These are phyloP conservation scores for Protonibea diacanthus DNA, from an alignment of 2,797 vertebrate genomes.

Conservation along the genomic window DNA sequence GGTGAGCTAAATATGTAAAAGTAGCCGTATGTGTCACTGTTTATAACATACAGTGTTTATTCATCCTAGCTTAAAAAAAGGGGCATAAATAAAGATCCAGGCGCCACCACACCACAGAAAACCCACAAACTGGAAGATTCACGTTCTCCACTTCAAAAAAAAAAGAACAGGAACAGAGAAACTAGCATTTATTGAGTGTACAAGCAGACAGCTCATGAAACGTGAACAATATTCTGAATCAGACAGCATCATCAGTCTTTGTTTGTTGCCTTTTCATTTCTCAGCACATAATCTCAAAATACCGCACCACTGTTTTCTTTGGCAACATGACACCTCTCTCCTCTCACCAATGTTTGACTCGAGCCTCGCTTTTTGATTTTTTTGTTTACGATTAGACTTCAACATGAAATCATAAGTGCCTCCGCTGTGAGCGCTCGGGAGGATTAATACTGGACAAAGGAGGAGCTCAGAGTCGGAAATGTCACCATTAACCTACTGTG, in stretches of 20 bases:
- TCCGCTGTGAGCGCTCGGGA: conserved; percentile 24
- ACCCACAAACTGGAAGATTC: neutral
- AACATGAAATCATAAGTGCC: conserved; percentile 68
- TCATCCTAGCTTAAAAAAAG: no score
- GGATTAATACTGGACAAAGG: conserved; percentile 52
- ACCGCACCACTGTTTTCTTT: conserved; percentile 61
- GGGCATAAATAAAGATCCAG: no score
- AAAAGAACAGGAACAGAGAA: conserved; percentile 13
- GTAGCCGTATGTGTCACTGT: neutral
- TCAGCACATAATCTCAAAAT: conserved; percentile 55
- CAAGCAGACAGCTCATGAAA: conserved; percentile 23
- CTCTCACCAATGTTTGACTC: neutral
- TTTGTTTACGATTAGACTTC: conserved; percentile 48
- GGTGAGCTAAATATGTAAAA: no score
- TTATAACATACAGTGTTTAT: neutral
- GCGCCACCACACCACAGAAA: neutral
- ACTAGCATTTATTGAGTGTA: conserved; percentile 49
- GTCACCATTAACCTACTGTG: conserved; percentile 7
- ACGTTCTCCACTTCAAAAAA: neutral
- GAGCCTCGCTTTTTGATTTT: conserved; percentile 6
- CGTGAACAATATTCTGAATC: conserved; percentile 35
- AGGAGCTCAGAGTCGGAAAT: conserved; percentile 41
- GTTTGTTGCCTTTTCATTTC: conserved; percentile 64
- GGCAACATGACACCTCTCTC: conserved; percentile 59
- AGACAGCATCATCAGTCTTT: conserved; percentile 44